Evolutionary conservation across 2,113 vertebrate species (phyloP).

Genomic region (Periophthalmus modestus): DNA sequence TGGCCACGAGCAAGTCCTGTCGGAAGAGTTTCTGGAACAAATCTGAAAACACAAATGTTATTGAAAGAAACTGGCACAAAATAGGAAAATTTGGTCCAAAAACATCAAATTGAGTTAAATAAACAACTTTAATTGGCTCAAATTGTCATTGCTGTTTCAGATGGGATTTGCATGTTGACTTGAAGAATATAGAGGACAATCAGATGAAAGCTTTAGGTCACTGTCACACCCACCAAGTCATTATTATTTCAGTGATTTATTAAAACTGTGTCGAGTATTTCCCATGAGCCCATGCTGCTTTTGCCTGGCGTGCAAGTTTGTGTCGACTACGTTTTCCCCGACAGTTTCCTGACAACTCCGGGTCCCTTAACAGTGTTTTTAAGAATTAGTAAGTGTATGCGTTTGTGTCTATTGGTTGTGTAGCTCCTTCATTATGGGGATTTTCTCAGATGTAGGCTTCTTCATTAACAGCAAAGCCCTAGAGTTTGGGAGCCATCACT

Average conservation of each 20-base stretch:
- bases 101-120: constrained; percentile 9
- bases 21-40: constrained; percentile 98
- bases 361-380: constrained; percentile 14
- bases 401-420: constrained; percentile 42
- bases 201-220: constrained; percentile 1
- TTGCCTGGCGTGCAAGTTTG: constrained; percentile 11
- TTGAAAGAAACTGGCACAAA: constrained; percentile 12
- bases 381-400: constrained; percentile 4
- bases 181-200: constrained; percentile 9
- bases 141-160: constrained; percentile 7
- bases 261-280: constrained; percentile 28
- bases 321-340: constrained; percentile 10
- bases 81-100: not conserved
- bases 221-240: constrained; percentile 30
- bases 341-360: constrained; percentile 22
- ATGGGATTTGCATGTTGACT: constrained; percentile 2
- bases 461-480: constrained; percentile 61
- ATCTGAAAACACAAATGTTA: constrained; percentile 73
- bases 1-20: constrained; percentile 96
- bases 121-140: constrained; percentile 18
- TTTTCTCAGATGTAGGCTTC: constrained; percentile 56
- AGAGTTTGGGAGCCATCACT: constrained; percentile 58
- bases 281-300: constrained; percentile 29
- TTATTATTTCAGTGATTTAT: constrained; percentile 51
- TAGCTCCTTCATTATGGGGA: constrained; percentile 52